Percentiles rank a stretch among this genome's conserved stretches.
Conservation (phyloP, 2,113 vertebrate species). For the Pseudopodoces humilis region DNA sequence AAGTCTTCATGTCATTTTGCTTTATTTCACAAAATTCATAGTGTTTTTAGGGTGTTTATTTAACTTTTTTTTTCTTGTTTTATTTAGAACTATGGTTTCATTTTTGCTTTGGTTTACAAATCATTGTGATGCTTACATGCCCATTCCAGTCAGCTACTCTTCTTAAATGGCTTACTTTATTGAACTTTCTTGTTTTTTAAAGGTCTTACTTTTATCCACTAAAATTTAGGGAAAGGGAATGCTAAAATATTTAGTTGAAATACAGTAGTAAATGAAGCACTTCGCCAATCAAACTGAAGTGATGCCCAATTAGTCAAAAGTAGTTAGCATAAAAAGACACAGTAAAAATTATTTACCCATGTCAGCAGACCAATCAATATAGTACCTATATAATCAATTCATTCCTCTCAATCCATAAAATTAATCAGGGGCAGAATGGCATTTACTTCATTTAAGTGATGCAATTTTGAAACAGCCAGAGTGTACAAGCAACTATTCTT, state of each 20-base stretch:
- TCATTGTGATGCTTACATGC: not conserved
- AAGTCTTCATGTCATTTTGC: not conserved
- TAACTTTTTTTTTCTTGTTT: not conserved
- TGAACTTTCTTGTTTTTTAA: not conserved
- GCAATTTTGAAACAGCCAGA: not conserved
- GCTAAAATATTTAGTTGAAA: not conserved
- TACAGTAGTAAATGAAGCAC: not conserved
- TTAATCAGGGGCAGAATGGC: not conserved
- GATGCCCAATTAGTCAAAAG: not conserved
- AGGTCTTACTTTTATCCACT: not conserved
- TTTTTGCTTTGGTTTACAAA: not conserved
- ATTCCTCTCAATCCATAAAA: not conserved
- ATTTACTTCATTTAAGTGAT: not conserved
- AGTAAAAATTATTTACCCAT: constrained; percentile 10
- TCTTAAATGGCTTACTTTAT: not conserved
- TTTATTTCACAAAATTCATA: not conserved
- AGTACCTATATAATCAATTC: not conserved
- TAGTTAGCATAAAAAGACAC: not conserved
- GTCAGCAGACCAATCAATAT: not conserved
- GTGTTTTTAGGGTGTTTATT: not conserved
- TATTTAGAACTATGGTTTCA: not conserved
- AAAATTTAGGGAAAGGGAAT: not conserved
- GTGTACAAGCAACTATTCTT: not conserved
- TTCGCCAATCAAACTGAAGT: not conserved
- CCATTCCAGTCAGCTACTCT: not conserved